Percentiles rank a stretch among this genome's conserved stretches.
Evolutionary conservation across 2,888 invertebrate species (phyloP).

Genomic region (Parnassius apollo): DNA sequence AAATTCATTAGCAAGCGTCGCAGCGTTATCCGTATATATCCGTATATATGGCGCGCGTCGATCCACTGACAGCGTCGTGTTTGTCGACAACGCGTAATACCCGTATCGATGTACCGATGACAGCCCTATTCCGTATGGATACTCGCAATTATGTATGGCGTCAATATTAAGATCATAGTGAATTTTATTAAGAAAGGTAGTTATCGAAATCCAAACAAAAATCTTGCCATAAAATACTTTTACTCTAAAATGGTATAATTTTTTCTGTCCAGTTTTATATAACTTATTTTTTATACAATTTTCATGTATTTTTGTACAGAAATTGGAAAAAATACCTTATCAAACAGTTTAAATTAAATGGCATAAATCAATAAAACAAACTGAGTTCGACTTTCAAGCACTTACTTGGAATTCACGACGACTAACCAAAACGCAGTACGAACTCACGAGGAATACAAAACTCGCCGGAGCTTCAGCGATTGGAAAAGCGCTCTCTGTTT

Average conservation of each 20-base stretch:
- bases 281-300: too few species aligned
- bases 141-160: constrained; percentile 14
- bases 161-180: too few species aligned
- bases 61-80: constrained; percentile 40
- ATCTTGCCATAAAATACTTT: too few species aligned
- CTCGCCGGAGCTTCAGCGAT: constrained; percentile 43
- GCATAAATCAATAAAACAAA: constrained; percentile 6
- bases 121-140: constrained; percentile 12
- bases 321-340: too few species aligned
- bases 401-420: constrained; percentile 4
- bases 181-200: too few species aligned
- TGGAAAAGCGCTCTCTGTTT: constrained; percentile 72
- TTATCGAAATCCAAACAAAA: too few species aligned
- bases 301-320: too few species aligned
- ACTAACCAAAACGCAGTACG: constrained; percentile 19
- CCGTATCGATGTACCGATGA: constrained; percentile 29
- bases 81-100: constrained; percentile 42
- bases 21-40: constrained; percentile 38
- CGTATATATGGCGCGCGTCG: constrained; percentile 37
- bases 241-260: too few species aligned
- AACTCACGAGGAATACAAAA: constrained; percentile 60
- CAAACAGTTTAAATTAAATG: too few species aligned
- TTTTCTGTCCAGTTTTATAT: too few species aligned
- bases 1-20: constrained; percentile 73
- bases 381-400: neutral